Percentiles rank a stretch among this genome's conserved stretches.
Conservation (phyloP, 53 echinoderm and acorn worm species). For the Zoroaster sp. region DNA sequence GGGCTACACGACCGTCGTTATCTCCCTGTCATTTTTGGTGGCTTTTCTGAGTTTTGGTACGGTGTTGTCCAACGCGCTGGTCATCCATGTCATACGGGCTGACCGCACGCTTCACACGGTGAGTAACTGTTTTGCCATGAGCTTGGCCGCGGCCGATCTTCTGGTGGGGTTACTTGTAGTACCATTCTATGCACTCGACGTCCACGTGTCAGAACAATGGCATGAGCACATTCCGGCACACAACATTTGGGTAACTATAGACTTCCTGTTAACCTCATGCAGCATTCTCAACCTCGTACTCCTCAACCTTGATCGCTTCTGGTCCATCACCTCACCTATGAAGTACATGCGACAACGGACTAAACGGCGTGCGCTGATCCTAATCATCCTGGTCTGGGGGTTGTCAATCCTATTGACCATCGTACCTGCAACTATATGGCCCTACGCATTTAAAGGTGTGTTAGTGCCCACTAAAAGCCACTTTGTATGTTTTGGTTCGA, state of each 20-base stretch:
- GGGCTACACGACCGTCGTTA: not conserved
- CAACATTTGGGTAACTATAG: conserved; percentile 81
- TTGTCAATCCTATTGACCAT: conserved; percentile 67
- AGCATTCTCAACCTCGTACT: conserved; percentile 91
- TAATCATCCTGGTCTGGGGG: conserved; percentile 82
- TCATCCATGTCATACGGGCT: conserved; percentile 78
- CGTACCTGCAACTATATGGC: conserved; percentile 79
- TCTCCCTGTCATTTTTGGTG: conserved; percentile 58
- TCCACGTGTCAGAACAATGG: conserved; percentile 56
- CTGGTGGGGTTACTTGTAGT: conserved; percentile 85
- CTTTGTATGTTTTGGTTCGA: conserved; percentile 71
- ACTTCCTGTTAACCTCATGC: conserved; percentile 83
- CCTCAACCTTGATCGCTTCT: conserved; percentile 92
- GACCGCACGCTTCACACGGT: conserved; percentile 84
- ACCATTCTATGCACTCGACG: conserved; percentile 77
- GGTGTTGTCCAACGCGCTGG: conserved; percentile 73
- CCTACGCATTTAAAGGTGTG: conserved; percentile 63
- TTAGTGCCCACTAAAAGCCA: conserved; percentile 75
- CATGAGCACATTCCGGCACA: conserved; percentile 59
- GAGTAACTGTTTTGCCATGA: conserved; percentile 80
- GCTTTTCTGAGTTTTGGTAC: conserved; percentile 64
- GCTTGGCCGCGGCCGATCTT: conserved; percentile 85
- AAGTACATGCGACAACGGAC: conserved; percentile 95
- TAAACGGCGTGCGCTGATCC: conserved; percentile 73
- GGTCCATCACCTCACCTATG: conserved; percentile 97